Evolutionary conservation across 2,113 vertebrate species (phyloP).

Genomic region (Falco punctatus): DNA sequence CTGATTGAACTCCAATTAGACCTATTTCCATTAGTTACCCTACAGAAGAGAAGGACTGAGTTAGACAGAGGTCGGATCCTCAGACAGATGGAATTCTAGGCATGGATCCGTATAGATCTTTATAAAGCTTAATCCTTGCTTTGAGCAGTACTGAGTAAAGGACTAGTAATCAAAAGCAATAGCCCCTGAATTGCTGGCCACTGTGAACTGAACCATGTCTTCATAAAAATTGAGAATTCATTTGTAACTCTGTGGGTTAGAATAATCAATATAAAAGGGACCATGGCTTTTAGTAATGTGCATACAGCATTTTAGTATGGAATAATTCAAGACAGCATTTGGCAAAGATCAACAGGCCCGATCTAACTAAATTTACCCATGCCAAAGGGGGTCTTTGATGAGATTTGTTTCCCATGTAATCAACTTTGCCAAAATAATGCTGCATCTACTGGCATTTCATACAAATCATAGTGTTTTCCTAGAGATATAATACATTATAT

Average conservation of each 20-base stretch:
- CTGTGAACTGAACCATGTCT: neutral
- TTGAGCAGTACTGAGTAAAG: neutral
- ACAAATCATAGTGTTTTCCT: neutral
- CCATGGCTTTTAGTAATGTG: neutral
- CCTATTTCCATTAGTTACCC: neutral
- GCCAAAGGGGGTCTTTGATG: neutral
- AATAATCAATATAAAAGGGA: neutral
- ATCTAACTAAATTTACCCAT: neutral
- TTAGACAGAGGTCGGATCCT: neutral
- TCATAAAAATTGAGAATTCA: neutral
- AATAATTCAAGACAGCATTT: slow-evolving; percentile 1
- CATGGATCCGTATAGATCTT: neutral
- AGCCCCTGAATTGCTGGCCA: neutral
- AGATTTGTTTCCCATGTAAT: neutral
- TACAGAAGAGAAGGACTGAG: neutral
- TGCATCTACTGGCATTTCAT: neutral
- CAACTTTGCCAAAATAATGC: neutral
- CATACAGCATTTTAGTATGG: neutral
- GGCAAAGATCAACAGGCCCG: neutral
- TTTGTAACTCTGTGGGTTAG: slow-evolving; percentile 7
- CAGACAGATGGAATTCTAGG: neutral
- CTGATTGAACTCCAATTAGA: neutral
- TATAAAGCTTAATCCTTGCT: neutral
- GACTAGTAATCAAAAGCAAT: neutral
- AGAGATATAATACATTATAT: neutral